A percentile compares a stretch with the other conserved stretches of the same genome.
These are phyloP conservation scores for Heliconius ismenius DNA, from an alignment of 2,888 invertebrate species.

Conservation along the genomic window DNA sequence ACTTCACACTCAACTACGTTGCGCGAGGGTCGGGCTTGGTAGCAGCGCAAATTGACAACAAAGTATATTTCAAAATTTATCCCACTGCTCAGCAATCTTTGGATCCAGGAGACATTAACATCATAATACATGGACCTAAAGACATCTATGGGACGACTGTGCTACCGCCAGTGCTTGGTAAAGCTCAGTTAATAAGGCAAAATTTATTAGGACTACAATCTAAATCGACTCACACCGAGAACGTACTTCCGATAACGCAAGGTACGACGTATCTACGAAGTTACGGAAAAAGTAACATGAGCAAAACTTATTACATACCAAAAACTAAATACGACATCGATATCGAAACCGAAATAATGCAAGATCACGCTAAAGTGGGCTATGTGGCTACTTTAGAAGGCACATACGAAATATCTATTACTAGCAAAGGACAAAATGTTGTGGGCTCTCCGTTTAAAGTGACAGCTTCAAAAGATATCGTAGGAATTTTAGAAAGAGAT, in stretches of 20 bases:
- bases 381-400: constrained; percentile 79
- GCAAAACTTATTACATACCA: constrained; percentile 74
- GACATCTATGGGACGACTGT: constrained; percentile 73
- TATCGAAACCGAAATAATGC: constrained; percentile 71
- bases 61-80: constrained; percentile 82
- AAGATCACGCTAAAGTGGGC: constrained; percentile 77
- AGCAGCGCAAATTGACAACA: constrained; percentile 80
- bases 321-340: constrained; percentile 78
- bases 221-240: constrained; percentile 66
- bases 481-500: constrained; percentile 64
- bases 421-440: constrained; percentile 79
- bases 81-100: constrained; percentile 76
- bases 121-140: constrained; percentile 75
- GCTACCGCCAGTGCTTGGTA: constrained; percentile 72
- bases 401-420: constrained; percentile 81
- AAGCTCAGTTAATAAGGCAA: constrained; percentile 74
- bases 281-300: constrained; percentile 75
- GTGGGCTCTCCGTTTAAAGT: constrained; percentile 83
- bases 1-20: constrained; percentile 78
- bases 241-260: constrained; percentile 70
- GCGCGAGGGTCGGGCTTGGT: constrained; percentile 83
- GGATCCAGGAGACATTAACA: constrained; percentile 74
- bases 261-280: constrained; percentile 71
- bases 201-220: constrained; percentile 69
- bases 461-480: constrained; percentile 69